Percentiles rank a stretch among this genome's conserved stretches.
These are phyloP conservation scores for Martes martes DNA, from an alignment of 2,113 vertebrate species.

Conservation along the genomic window DNA sequence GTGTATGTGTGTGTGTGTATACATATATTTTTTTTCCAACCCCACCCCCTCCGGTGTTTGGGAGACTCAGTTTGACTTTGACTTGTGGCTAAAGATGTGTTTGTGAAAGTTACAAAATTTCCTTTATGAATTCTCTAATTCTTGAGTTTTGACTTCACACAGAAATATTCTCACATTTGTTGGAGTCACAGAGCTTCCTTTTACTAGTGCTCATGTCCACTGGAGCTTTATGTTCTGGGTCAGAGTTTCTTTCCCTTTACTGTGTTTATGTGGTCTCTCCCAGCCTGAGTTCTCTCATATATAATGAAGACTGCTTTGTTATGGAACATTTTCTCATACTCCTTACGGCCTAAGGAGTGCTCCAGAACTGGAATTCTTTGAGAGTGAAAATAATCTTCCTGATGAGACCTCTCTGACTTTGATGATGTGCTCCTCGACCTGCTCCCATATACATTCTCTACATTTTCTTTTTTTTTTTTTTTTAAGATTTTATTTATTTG, in stretches of 20 bases:
- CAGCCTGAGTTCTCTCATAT: background rate
- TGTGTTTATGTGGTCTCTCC: rapidly evolving
- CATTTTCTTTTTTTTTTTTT: no score
- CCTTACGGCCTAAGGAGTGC: background rate
- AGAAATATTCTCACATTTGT: background rate
- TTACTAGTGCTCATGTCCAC: background rate
- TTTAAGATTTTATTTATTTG: background rate
- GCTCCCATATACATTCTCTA: background rate
- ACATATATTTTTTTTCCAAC: no score
- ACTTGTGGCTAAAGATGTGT: background rate
- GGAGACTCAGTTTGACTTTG: background rate
- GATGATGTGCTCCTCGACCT: background rate
- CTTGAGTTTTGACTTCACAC: background rate
- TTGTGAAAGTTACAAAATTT: background rate
- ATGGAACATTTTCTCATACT: background rate
- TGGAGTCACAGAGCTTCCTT: background rate
- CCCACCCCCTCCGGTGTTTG: background rate
- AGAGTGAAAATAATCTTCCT: background rate
- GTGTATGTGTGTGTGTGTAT: background rate
- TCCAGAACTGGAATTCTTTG: background rate
- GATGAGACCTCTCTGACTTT: background rate
- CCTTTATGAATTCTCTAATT: background rate
- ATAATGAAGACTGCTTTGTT: background rate
- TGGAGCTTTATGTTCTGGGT: background rate
- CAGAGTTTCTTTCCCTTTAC: background rate